These are phyloP conservation scores for Cryptus viduatorius DNA, from an alignment of 2,888 invertebrate genomes.

Conservation along the genomic window DNA sequence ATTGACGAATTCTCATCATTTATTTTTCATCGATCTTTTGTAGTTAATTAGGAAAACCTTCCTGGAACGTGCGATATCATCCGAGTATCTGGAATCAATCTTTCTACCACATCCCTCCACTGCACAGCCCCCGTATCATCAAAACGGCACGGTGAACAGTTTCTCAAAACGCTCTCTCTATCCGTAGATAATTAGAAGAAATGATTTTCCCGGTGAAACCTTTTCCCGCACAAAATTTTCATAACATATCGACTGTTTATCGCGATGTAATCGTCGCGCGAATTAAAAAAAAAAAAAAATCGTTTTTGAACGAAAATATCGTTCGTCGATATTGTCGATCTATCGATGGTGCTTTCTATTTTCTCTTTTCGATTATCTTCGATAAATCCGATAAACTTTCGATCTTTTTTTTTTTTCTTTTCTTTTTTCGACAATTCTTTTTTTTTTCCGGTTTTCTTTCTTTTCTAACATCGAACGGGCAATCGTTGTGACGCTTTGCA, in stretches of 20 bases:
- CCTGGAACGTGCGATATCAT: constrained; percentile 57
- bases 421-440: constrained; percentile 25
- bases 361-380: neutral
- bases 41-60: constrained; percentile 61
- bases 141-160: constrained; percentile 51
- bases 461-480: constrained; percentile 28
- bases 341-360: constrained; percentile 36
- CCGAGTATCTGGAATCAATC: constrained; percentile 54
- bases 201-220: neutral
- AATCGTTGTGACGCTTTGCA: constrained; percentile 77
- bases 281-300: neutral
- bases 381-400: neutral
- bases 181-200: constrained; percentile 44
- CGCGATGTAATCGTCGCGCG: neutral
- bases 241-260: neutral
- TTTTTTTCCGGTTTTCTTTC: constrained; percentile 20
- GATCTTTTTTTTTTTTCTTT: constrained; percentile 29
- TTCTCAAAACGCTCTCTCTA: constrained; percentile 16
- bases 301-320: neutral
- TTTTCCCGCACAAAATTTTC: neutral
- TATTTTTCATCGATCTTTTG: constrained; percentile 47
- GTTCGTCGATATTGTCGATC: neutral
- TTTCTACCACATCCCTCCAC: constrained; percentile 44
- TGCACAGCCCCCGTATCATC: constrained; percentile 62
- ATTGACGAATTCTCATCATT: neutral